These are phyloP conservation scores for Stenolophus ochropezus DNA, from an alignment of 2,888 invertebrate species.

Conservation along the genomic window DNA sequence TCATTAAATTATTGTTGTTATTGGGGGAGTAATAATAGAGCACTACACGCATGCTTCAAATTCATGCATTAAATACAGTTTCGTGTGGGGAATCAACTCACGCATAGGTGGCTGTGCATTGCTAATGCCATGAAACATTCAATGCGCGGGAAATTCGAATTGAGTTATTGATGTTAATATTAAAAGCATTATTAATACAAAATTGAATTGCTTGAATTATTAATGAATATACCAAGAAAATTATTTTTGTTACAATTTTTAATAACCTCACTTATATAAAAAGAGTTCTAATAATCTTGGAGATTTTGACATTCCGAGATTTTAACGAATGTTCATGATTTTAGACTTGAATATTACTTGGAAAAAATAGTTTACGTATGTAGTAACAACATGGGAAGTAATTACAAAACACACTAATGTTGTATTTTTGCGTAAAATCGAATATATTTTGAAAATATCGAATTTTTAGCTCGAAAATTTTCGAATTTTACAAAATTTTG, in stretches of 20 bases:
- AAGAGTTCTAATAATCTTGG: constrained; percentile 6
- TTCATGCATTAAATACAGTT: constrained; percentile 51
- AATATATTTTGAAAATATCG: too few species aligned
- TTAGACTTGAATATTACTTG: too few species aligned
- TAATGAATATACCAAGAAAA: background rate
- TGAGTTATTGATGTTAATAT: constrained; percentile 16
- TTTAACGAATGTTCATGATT: too few species aligned
- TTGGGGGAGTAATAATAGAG: constrained; percentile 15
- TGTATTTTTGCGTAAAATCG: too few species aligned
- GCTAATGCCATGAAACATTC: background rate
- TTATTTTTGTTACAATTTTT: background rate
- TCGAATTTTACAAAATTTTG: too few species aligned
- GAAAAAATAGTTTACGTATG: too few species aligned
- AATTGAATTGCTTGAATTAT: background rate
- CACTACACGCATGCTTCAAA: constrained; percentile 24
- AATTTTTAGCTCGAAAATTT: too few species aligned
- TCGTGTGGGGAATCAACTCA: constrained; percentile 37
- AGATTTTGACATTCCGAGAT: too few species aligned
- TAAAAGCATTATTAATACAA: background rate
- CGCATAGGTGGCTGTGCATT: constrained; percentile 30
- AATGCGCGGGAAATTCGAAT: background rate
- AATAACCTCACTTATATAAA: background rate
- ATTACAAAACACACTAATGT: too few species aligned
- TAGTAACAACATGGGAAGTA: too few species aligned
- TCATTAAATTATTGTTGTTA: constrained; percentile 36